Evolutionary conservation across 2,797 vertebrate genomes (phyloP).

Genomic region (Thunnus albacares): DNA sequence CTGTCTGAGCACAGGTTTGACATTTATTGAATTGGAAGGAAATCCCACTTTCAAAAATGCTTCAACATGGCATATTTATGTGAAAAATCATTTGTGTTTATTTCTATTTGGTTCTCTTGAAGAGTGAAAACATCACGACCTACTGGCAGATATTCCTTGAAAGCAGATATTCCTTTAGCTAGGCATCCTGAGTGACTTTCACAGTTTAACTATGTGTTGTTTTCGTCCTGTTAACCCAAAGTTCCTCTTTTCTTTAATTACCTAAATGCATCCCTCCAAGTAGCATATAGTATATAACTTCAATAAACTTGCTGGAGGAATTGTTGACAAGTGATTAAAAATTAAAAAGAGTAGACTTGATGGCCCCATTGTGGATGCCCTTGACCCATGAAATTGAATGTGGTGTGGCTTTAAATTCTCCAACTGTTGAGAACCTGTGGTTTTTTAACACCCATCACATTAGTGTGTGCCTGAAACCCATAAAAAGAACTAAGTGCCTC

Average conservation of each 20-base stretch:
- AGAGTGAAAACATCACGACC: conserved; percentile 26
- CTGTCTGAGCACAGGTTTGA: conserved; percentile 46
- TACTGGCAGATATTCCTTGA: conserved; percentile 30
- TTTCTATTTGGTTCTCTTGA: conserved; percentile 9
- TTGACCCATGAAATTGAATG: conserved; percentile 78
- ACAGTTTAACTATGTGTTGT: background rate
- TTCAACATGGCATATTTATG: conserved; percentile 24
- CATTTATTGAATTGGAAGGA: conserved; percentile 56
- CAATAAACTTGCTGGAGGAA: conserved; percentile 46
- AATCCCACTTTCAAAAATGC: conserved; percentile 38
- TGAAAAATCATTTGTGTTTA: conserved; percentile 19
- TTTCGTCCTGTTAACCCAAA: background rate
- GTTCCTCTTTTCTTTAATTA: conserved; percentile 10
- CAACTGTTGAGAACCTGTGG: conserved; percentile 63
- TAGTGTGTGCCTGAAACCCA: conserved; percentile 66
- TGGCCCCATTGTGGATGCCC: conserved; percentile 60
- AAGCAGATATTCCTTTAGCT: conserved; percentile 36
- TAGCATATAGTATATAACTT: conserved; percentile 17
- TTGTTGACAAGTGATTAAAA: conserved; percentile 65
- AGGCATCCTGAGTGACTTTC: conserved; percentile 2
- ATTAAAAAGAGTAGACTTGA: conserved; percentile 59
- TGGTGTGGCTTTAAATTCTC: conserved; percentile 70
- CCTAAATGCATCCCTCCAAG: conserved; percentile 2
- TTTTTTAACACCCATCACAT: conserved; percentile 73
- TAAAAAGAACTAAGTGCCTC: conserved; percentile 60